A percentile compares a stretch with the other conserved stretches of the same genome.
Evolutionary conservation across 2,113 vertebrate genomes (phyloP).

Genomic region (Pogona vitticeps): DNA sequence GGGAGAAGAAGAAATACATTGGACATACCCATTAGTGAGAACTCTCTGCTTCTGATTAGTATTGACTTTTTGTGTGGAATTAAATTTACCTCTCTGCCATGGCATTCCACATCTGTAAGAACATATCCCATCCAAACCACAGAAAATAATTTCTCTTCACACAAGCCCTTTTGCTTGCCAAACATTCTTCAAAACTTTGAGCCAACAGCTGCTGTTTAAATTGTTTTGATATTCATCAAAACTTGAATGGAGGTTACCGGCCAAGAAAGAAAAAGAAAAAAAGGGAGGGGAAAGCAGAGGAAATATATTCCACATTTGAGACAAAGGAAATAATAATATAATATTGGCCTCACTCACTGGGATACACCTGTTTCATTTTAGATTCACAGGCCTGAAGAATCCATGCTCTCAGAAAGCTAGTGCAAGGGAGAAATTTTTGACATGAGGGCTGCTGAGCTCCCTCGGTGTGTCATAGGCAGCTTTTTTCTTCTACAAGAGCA

Average conservation of each 20-base stretch:
- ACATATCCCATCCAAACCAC: slow-evolving; percentile 37
- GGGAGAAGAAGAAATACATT: not conserved
- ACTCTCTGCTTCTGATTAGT: not conserved
- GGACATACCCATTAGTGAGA: not conserved
- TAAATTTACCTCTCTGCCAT: slow-evolving; percentile 1
- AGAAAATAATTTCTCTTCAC: slow-evolving; percentile 47
- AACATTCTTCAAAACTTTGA: slow-evolving; percentile 54
- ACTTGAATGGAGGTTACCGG: slow-evolving; percentile 39
- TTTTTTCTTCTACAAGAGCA: no score
- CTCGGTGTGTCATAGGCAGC: no score
- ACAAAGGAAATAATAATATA: slow-evolving; percentile 9
- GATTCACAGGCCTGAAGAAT: no score
- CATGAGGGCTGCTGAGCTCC: no score
- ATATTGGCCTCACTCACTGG: not conserved
- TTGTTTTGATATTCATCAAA: slow-evolving; percentile 63
- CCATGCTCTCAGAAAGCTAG: no score
- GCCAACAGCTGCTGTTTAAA: slow-evolving; percentile 44
- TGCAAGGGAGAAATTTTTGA: no score
- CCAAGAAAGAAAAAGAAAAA: slow-evolving; percentile 15
- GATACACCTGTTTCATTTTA: no score
- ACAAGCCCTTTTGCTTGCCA: slow-evolving; percentile 44
- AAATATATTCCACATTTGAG: slow-evolving; percentile 33
- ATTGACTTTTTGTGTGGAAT: slow-evolving; percentile 3
- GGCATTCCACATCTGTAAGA: slow-evolving; percentile 33
- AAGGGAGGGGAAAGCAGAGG: not conserved